phyloP scores from a whole-genome alignment of 2,888 invertebrate genomes.

The Andricus quercusramuli region DNA sequence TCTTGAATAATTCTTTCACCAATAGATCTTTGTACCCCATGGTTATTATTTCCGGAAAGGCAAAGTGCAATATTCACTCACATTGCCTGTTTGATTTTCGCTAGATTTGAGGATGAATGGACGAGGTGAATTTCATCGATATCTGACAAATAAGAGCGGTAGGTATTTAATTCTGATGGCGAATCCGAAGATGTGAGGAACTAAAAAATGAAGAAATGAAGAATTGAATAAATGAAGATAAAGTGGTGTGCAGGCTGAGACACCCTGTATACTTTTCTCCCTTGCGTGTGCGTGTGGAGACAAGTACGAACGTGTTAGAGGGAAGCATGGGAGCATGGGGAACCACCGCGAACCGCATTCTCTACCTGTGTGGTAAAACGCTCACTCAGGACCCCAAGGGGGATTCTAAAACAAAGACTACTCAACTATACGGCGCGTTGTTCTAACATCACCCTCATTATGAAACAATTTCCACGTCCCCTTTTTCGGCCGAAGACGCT shows the following conservation, averaged over 20 bases:
- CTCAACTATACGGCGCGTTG: slow-evolving; percentile 64
- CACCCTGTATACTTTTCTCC: slow-evolving; percentile 54
- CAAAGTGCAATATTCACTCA: neutral
- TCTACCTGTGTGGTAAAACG: slow-evolving; percentile 72
- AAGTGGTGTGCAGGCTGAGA: slow-evolving; percentile 46
- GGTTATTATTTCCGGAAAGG: neutral
- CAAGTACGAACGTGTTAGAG: slow-evolving; percentile 56
- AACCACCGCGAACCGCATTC: slow-evolving; percentile 69
- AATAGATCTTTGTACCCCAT: no score
- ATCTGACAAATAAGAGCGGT: neutral
- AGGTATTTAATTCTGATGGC: neutral
- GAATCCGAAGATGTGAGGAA: neutral
- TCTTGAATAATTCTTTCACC: no score
- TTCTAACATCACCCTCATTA: slow-evolving; percentile 71
- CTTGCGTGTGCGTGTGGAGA: slow-evolving; percentile 48
- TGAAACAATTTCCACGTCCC: slow-evolving; percentile 69
- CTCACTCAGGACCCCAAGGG: slow-evolving; percentile 67
- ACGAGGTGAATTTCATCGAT: neutral
- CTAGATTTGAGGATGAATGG: neutral
- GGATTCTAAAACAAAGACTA: slow-evolving; percentile 72
- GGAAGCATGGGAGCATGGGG: slow-evolving; percentile 57
- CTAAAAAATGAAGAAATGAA: slow-evolving; percentile 6
- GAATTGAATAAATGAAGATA: slow-evolving; percentile 32
- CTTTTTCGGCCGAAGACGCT: slow-evolving; percentile 48
- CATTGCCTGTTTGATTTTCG: neutral